Conservation (phyloP, 1,140 invertebrate genomes). For the Drosophila chauvacae region DNA sequence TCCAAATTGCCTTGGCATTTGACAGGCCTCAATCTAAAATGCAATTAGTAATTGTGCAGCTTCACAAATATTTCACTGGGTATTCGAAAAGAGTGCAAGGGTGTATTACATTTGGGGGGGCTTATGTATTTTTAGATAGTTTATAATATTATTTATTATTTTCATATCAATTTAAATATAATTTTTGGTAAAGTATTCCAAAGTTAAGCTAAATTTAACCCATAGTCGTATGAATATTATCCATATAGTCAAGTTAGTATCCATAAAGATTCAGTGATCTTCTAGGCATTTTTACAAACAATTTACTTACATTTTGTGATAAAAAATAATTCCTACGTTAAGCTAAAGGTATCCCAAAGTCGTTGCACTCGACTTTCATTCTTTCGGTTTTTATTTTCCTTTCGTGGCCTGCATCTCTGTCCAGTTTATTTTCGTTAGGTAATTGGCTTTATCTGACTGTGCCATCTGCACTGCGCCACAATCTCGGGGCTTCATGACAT, state of each 20-base stretch:
- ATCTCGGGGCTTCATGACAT: conserved; percentile 59
- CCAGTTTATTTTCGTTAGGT: conserved; percentile 26
- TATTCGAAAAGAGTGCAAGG: neutral
- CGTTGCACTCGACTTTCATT: neutral
- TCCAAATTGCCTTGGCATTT: conserved; percentile 40
- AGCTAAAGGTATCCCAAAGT: neutral
- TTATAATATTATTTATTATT: no score
- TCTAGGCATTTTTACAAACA: neutral
- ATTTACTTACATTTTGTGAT: neutral
- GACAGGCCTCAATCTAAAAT: conserved; percentile 49
- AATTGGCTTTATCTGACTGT: conserved; percentile 67
- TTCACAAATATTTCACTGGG: neutral
- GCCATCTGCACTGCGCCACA: conserved; percentile 66
- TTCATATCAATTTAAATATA: no score
- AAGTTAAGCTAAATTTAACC: no score
- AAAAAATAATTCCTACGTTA: neutral
- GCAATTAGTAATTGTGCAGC: conserved; percentile 72
- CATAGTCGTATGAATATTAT: neutral
- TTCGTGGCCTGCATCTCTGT: conserved; percentile 17
- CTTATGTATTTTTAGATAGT: no score
- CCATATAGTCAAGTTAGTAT: neutral
- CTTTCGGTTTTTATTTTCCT: conserved; percentile 1
- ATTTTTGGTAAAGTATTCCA: no score
- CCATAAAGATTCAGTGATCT: neutral
- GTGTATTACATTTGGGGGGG: no score